These are phyloP conservation scores for Scolopax mira DNA, from an alignment of 2,113 vertebrate species.

Conservation along the genomic window DNA sequence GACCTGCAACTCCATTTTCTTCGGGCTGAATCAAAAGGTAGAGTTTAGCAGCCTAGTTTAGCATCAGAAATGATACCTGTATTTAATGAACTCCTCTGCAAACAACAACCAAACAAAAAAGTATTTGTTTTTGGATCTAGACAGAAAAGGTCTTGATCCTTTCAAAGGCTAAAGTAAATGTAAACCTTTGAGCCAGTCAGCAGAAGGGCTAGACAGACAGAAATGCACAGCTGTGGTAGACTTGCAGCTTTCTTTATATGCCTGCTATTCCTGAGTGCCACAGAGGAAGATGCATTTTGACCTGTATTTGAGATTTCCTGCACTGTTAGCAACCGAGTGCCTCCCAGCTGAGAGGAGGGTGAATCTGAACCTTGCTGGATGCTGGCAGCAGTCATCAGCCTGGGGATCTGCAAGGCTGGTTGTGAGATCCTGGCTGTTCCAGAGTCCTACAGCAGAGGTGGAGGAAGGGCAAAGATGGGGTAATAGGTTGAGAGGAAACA, in stretches of 20 bases:
- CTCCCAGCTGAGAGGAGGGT: background rate
- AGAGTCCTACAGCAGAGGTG: background rate
- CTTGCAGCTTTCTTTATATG: background rate
- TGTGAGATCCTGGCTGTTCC: background rate
- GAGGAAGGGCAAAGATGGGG: background rate
- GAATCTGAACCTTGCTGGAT: background rate
- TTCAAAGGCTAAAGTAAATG: background rate
- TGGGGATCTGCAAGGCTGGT: background rate
- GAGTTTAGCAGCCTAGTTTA: background rate
- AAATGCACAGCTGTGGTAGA: background rate
- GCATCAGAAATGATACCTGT: background rate
- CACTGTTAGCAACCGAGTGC: background rate
- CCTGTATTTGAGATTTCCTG: background rate
- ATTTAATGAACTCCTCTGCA: background rate
- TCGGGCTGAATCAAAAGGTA: background rate
- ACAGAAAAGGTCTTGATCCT: background rate
- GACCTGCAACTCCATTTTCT: background rate
- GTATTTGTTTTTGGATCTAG: background rate
- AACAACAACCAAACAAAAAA: background rate
- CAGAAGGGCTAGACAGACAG: background rate
- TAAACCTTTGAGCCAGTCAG: background rate
- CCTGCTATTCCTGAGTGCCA: background rate
- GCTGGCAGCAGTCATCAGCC: background rate
- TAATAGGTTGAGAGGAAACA: background rate
- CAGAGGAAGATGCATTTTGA: background rate